These are phyloP conservation scores for Microcebus tavaratra DNA, from an alignment of 2,113 vertebrate genomes.

Conservation along the genomic window DNA sequence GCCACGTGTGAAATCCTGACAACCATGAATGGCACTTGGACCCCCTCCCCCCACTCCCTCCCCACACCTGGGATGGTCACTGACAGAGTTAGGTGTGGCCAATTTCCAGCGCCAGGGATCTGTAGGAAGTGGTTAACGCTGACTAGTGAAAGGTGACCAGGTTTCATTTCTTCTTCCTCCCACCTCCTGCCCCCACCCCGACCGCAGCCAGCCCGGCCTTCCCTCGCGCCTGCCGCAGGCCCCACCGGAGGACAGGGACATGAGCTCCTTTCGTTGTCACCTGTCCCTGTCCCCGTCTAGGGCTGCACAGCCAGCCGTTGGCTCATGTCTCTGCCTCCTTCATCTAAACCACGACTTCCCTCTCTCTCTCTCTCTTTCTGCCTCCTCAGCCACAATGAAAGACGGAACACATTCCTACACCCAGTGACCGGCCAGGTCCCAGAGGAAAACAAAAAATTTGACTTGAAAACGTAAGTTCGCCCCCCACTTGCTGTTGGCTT, in stretches of 20 bases:
- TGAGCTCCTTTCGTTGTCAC: accelerated
- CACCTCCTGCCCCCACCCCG: too few relatives aligned
- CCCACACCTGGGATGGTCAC: background rate
- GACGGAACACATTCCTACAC: slow-evolving; percentile 89
- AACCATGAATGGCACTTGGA: background rate
- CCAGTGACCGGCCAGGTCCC: slow-evolving; percentile 89
- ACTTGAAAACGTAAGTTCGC: slow-evolving; percentile 86
- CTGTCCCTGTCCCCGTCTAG: background rate
- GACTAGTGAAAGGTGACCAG: background rate
- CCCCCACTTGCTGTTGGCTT: accelerated
- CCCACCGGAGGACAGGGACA: background rate
- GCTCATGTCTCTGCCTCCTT: background rate
- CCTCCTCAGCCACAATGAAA: slow-evolving; percentile 92
- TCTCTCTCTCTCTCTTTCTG: background rate
- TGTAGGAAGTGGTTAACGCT: background rate
- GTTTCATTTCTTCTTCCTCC: background rate
- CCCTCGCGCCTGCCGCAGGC: accelerated
- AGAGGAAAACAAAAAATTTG: slow-evolving; percentile 85
- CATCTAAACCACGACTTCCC: background rate
- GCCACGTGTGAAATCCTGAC: background rate
- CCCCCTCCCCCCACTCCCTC: too few relatives aligned
- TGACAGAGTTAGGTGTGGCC: background rate
- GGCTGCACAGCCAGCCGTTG: too few relatives aligned
- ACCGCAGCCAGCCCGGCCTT: background rate
- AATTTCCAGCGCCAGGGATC: background rate